Conservation (phyloP, 2,888 invertebrate species). For the Cataglyphis cursor region DNA sequence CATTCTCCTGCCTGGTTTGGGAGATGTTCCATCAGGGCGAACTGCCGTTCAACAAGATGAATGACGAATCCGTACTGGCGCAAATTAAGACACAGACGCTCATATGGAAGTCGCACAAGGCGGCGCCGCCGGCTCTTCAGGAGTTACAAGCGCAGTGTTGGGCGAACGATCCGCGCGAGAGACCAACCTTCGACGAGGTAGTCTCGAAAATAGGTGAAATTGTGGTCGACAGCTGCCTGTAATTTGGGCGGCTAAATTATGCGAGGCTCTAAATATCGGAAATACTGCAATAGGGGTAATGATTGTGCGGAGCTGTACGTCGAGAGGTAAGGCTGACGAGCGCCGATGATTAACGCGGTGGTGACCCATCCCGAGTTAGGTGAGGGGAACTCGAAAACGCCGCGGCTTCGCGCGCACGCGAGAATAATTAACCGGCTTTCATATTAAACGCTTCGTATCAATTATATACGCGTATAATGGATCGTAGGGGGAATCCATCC, state of each 20-base stretch:
- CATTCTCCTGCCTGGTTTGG: constrained; percentile 96
- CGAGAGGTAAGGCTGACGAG: constrained; percentile 37
- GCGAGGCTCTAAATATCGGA: constrained; percentile 67
- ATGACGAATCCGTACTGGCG: constrained; percentile 92
- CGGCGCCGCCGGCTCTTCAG: constrained; percentile 89
- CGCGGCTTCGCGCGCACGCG: constrained; percentile 16
- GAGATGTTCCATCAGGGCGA: constrained; percentile 95
- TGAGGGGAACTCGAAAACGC: background rate
- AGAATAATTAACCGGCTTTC: constrained; percentile 60
- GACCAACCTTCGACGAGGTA: constrained; percentile 91
- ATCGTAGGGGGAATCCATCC: constrained; percentile 27
- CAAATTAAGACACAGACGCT: constrained; percentile 90
- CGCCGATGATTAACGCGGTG: constrained; percentile 35
- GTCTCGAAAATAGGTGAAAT: constrained; percentile 87
- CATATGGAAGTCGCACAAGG: constrained; percentile 90
- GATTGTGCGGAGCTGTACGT: constrained; percentile 55
- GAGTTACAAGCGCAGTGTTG: constrained; percentile 90
- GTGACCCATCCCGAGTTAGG: background rate
- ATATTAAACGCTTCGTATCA: constrained; percentile 57
- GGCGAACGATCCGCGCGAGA: constrained; percentile 90
- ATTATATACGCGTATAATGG: constrained; percentile 42
- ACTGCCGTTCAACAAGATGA: constrained; percentile 92
- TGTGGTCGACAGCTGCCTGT: constrained; percentile 84
- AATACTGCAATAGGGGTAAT: constrained; percentile 63
- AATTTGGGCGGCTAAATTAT: constrained; percentile 51